Conservation (phyloP, 2,797 vertebrate genomes). For the Sebastes matsubarae region DNA sequence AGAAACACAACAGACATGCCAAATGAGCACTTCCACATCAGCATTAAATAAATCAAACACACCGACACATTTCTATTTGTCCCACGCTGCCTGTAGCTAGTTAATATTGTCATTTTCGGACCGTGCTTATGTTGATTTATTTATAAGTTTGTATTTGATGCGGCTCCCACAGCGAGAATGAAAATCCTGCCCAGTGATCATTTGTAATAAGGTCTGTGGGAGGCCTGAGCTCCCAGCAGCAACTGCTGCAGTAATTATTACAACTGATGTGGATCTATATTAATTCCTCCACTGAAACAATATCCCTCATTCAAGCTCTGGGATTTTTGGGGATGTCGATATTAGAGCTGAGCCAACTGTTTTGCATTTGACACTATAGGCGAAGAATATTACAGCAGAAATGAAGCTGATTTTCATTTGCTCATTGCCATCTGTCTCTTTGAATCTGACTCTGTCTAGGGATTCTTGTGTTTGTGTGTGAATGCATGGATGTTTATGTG, state of each 20-base stretch:
- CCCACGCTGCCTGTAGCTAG: constrained; percentile 17
- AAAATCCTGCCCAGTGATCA: constrained; percentile 34
- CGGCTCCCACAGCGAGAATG: constrained; percentile 27
- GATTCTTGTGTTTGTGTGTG: neutral
- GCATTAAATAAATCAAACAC: constrained; percentile 45
- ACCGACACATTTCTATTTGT: neutral
- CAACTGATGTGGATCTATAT: constrained; percentile 51
- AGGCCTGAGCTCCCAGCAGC: constrained; percentile 45
- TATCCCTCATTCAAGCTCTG: constrained; percentile 1
- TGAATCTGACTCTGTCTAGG: neutral
- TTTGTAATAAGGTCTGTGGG: constrained; percentile 54
- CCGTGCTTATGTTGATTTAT: constrained; percentile 54
- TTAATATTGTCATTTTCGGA: constrained; percentile 55
- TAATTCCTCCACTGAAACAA: constrained; percentile 49
- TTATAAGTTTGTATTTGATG: constrained; percentile 47
- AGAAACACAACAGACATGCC: neutral
- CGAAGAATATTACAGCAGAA: neutral
- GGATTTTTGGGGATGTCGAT: constrained; percentile 12
- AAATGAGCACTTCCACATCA: constrained; percentile 9
- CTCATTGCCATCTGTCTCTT: neutral
- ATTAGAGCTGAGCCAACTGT: constrained; percentile 11
- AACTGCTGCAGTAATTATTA: constrained; percentile 59
- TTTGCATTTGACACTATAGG: neutral
- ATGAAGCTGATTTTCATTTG: neutral
- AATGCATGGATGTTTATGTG: neutral